Base-by-base conservation (phyloP, 2,888 invertebrate genomes). In the Stratiomys singularior region DNA sequence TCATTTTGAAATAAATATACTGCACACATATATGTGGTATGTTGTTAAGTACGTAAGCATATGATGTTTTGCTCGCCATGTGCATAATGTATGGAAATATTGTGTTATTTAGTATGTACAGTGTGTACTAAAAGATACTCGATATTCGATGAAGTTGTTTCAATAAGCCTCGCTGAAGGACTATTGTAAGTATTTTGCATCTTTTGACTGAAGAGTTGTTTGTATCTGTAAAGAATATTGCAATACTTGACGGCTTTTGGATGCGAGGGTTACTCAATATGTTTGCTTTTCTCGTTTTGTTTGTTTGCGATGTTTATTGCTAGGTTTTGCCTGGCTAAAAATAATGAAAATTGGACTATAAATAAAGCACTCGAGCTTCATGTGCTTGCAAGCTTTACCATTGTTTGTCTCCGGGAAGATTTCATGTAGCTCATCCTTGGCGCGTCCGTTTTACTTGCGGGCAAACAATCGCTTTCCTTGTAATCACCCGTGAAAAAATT, bases 401-500 rank as follows among this genome's bases (percentile, higher is more conserved):
- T 37, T 3, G 37, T 9, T 37, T 5, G 5, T 37, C 3, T 37
- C 9, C 9, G 37, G 37, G 37, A 37, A 37, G 37, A 37, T 37
- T 37, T 9, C n/a, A n/a, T n/a, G n/a, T n/a, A n/a, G n/a, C n/a
- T 9, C 37, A 37, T 37, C 37, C 37, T 37, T 37, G 9, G 3
- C 37, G 37, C 37, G 37, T 37, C 9, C 37, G 37, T 37, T 5
- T 37, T 3, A 37, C 37, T 3, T 5, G 5, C 37, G 9, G 3
- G 37, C 9, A 37, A 37, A 9, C 37, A 37, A 37, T 37, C 9
- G 37, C 9, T 37, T 37, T 37, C 37, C 37, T 37, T 37, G 3
- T 47, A 23, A 25, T 47, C 71, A 71, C 11, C 25, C 23, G 25
- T 11, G 44, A 58, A 74, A 74, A 58, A 58, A 74, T 74, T 23